Conservation (phyloP, 2,113 vertebrate genomes). For the Blennius ocellaris region DNA sequence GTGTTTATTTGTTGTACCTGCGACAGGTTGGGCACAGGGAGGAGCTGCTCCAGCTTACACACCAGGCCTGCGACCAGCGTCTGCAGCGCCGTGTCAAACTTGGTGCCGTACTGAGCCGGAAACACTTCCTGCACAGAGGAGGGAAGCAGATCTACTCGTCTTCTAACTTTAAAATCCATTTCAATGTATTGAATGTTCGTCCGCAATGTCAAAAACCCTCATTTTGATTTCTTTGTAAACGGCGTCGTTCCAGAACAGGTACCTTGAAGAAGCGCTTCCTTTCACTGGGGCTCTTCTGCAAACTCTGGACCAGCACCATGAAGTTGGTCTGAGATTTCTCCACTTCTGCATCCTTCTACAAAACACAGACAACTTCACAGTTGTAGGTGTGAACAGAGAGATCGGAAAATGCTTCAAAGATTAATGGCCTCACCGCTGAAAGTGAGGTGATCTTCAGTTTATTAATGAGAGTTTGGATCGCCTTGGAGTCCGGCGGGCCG, state of each 20-base stretch:
- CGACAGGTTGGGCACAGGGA: constrained; percentile 78
- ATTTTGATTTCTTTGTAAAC: no score
- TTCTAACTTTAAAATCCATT: no score
- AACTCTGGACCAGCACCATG: constrained; percentile 77
- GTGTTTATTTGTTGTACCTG: no score
- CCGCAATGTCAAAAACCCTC: no score
- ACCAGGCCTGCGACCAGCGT: constrained; percentile 75
- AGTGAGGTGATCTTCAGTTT: constrained; percentile 65
- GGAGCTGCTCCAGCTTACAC: constrained; percentile 78
- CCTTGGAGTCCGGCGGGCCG: constrained; percentile 53
- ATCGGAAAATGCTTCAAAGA: neutral
- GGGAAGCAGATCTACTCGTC: no score
- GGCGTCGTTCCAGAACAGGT: no score
- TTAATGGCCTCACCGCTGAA: constrained; percentile 44
- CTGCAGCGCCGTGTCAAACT: constrained; percentile 78
- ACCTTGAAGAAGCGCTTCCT: constrained; percentile 75
- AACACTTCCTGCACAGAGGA: constrained; percentile 72
- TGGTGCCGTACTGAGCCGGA: constrained; percentile 73
- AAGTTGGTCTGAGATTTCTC: constrained; percentile 79
- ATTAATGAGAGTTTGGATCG: constrained; percentile 73
- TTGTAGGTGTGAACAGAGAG: no score
- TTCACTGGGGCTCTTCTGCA: constrained; percentile 70
- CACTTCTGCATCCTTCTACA: constrained; percentile 72
- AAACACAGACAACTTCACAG: no score
- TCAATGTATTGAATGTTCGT: no score